Evolutionary conservation across 2,113 vertebrate genomes (phyloP), one percentile per base, ranked within the genome.

Genomic region (Coregonus clupeaformis): DNA sequence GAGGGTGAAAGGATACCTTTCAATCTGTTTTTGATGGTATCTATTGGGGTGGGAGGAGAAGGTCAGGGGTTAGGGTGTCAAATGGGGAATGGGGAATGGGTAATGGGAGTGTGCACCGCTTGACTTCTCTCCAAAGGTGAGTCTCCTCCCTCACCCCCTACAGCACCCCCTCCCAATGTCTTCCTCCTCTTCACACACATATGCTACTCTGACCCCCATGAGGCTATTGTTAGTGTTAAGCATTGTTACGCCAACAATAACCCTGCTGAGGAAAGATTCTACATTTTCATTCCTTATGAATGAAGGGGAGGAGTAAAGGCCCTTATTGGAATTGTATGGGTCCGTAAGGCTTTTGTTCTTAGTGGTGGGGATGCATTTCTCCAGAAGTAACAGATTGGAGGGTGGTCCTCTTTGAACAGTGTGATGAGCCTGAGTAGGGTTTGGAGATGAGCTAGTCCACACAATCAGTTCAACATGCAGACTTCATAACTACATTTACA

Each of bases 201-300:
- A 90, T 90, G 85, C 88, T 83, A 71, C 77, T 68, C 64, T 72
- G 74, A 87, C n/a, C n/a, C 57, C 57, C n/a, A 3, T 22, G 57
- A 60, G 74, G 64, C 85, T 81, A 84, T 92, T 91, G 89, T 90
- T 82, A 64, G 86, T 88, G 82, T 92, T 89, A 88, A 89, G 83
- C 77, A 87, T 88, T 86, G 88, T 89, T 80, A 80, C 45, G 64
- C 36, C 32, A 67, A 82, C 76, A 81, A 80, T 76, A 74, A 59
- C 70, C 5, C 67, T 13, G n/a, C 57, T 24, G 66, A 81, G 69
- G 62, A 74, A 80, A 69, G 62, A 74, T 71, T 57, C 59, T 13
- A 69, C 3, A 25, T 80, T 74, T 77, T 67, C 75, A 78, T 62
- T 27, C 14, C 22, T 47, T 7, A 20, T 68, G 78, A 25, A 42